A percentile compares a stretch with the other conserved stretches of the same genome.
phyloP scores from a whole-genome alignment of 2,888 invertebrate species.

The Crematogaster levior region DNA sequence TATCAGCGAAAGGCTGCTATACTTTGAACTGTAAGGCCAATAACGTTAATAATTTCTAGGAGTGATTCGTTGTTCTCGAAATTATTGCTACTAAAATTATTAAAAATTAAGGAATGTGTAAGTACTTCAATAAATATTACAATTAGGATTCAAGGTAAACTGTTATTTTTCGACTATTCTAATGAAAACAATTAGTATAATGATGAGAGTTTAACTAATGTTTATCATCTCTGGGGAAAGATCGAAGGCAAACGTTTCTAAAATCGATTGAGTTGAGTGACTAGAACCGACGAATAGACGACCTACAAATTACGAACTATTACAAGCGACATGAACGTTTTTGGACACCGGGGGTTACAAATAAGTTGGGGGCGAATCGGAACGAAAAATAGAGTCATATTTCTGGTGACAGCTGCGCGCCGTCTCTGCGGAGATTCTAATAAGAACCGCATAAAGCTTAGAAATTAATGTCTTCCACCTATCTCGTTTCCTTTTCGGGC shows the following conservation, averaged over 20 bases:
- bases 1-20: not conserved
- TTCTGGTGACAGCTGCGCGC: slow-evolving; percentile 77
- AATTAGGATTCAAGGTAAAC: not conserved
- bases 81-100: not conserved
- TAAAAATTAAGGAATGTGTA: not conserved
- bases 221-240: not conserved
- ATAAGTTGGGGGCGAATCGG: slow-evolving; percentile 72
- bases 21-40: not conserved
- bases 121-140: not conserved
- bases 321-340: slow-evolving; percentile 60
- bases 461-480: slow-evolving; percentile 77
- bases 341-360: slow-evolving; percentile 65
- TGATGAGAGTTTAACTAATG: not conserved
- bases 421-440: slow-evolving; percentile 77
- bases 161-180: not conserved
- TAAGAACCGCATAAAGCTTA: slow-evolving; percentile 80
- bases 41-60: not conserved
- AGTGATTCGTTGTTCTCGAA: not conserved
- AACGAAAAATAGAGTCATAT: slow-evolving; percentile 80
- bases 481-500: slow-evolving; percentile 50
- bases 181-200: not conserved
- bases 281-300: not conserved
- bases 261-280: slow-evolving; percentile 1
- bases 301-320: slow-evolving; percentile 17
- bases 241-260: slow-evolving; percentile 1